Evolutionary conservation across 2,888 invertebrate species (phyloP), one percentile per base, ranked within the genome.

Genomic region (Crepidodera aurea): DNA sequence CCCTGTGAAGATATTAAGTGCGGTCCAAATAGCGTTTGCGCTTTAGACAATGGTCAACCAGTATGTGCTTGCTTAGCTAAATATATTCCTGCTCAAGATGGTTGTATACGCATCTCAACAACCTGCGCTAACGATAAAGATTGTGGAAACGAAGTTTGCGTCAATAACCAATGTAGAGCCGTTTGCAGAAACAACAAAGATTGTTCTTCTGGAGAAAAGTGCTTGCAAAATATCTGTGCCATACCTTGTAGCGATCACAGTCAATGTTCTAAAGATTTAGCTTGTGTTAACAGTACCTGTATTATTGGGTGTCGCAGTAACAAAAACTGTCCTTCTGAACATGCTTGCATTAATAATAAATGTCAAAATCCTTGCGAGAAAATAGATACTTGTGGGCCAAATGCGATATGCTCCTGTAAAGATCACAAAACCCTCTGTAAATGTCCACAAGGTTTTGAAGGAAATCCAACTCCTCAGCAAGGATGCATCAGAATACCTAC

Each of bases 401-500:
- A 95, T 78, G 91, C 94, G 0, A 83, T 91, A 19, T 95, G 94
- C 78, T 87, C 86, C 51, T 89, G 89, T 77, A 81, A 86, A 25
- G 86, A 91, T 75, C 94, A 94, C 75, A 85, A 85, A 44, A 90
- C 90, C 0, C 85, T 86, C 53, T 96, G 96, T 77, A 86, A 87
- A 65, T 94, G 96, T 74, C 94, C 94, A 0, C 83, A 87, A 51
- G 93, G 93, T 27, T 96, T 96, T 77, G 90, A 91, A 79, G 93
- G 93, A 1, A 92, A 92, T 75, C 94, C 94, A 12, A 90, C 90
- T 12, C 90, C 95, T 0, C 90, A 94, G 77, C 93, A 94, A 81
- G 94, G 94, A 3, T 96, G 96, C 76, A 90, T 94, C 4, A 84
- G 96, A 69, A 88, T 91, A 57, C 90, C 93, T n/a, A 84, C 85